Percentiles rank a stretch among this genome's conserved stretches.
Conservation (phyloP, 2,113 vertebrate genomes). For the Pithys albifrons region DNA sequence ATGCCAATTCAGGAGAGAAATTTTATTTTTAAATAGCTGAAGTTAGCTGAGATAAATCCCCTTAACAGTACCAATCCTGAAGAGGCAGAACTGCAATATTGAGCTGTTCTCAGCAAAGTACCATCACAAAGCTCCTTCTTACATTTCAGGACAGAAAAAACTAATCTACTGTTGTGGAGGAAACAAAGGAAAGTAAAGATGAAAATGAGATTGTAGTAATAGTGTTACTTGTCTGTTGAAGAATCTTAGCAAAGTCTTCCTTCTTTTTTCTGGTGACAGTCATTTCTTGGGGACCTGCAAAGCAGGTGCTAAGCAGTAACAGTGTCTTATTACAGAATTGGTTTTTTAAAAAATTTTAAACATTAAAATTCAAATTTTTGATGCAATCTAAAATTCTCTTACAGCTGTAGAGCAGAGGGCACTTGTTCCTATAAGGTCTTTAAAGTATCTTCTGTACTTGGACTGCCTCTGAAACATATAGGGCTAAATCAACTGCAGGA, state of each 20-base stretch:
- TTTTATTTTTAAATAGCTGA: not conserved
- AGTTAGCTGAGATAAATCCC: not conserved
- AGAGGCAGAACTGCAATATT: not conserved
- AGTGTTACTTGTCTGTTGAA: not conserved
- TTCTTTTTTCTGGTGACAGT: not conserved
- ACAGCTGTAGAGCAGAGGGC: not conserved
- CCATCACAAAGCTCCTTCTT: not conserved
- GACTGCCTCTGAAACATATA: not conserved
- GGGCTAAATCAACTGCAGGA: not conserved
- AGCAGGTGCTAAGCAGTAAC: not conserved
- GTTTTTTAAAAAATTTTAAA: not conserved
- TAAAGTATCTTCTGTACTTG: not conserved
- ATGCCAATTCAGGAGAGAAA: not conserved
- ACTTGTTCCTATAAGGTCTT: not conserved
- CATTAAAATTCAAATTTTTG: not conserved
- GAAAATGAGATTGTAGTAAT: not conserved
- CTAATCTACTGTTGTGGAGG: not conserved
- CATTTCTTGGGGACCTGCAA: not conserved
- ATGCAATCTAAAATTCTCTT: not conserved
- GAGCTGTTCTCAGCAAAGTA: not conserved
- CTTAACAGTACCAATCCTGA: not conserved
- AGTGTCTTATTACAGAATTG: not conserved
- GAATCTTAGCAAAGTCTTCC: not conserved
- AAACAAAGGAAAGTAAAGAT: not conserved
- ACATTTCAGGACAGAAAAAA: not conserved